Evolutionary conservation across 2,113 vertebrate genomes (phyloP).

Genomic region (Raja brachyura): DNA sequence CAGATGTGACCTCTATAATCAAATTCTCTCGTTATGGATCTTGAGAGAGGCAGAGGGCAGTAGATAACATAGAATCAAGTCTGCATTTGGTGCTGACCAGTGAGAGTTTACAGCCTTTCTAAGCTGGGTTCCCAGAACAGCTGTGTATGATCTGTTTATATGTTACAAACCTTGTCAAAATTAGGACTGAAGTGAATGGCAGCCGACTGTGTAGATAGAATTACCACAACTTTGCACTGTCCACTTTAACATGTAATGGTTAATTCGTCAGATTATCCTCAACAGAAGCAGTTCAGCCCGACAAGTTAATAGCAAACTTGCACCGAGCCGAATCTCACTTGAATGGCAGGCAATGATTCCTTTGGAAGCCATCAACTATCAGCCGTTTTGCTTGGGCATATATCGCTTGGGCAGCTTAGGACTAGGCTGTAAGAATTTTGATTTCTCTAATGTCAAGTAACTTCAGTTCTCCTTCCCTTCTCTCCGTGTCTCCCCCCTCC

Average conservation of each 20-base stretch:
- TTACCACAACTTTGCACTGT: constrained; percentile 16
- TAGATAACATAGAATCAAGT: constrained; percentile 13
- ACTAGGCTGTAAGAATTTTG: no score
- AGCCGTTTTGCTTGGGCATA: no score
- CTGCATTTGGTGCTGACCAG: neutral
- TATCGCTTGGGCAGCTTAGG: no score
- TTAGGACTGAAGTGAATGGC: constrained; percentile 18
- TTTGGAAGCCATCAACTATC: no score
- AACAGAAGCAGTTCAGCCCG: neutral
- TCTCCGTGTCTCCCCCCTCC: no score
- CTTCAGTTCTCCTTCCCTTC: no score
- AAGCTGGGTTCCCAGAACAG: neutral
- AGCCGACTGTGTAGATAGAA: neutral
- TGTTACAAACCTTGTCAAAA: constrained; percentile 16
- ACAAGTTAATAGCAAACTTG: neutral
- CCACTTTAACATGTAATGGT: neutral
- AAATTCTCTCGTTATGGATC: neutral
- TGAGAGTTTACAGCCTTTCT: constrained; percentile 3
- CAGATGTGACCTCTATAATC: no score
- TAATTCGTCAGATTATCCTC: neutral
- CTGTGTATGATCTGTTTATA: constrained; percentile 26
- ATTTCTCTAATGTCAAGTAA: no score
- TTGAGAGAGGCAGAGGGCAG: constrained; percentile 9
- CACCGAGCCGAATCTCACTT: neutral
- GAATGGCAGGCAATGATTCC: no score